phyloP scores from a whole-genome alignment of 2,113 vertebrate species.

The Ia io region DNA sequence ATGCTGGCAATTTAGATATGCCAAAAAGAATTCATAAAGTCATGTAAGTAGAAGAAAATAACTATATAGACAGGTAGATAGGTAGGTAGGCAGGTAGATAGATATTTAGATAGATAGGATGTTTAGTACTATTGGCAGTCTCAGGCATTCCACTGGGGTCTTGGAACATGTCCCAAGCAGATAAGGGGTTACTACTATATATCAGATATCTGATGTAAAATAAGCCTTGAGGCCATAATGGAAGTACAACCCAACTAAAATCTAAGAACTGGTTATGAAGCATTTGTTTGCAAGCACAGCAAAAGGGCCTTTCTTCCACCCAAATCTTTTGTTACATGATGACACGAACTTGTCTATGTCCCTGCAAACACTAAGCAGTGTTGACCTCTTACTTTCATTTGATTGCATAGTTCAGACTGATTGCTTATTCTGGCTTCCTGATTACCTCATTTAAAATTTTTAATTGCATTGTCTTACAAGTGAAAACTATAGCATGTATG shows the following conservation, averaged over 20 bases:
- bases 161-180: not conserved
- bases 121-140: no score
- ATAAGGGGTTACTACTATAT: not conserved
- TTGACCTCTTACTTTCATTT: slow-evolving; percentile 44
- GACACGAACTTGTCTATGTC: slow-evolving; percentile 14
- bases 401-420: slow-evolving; percentile 65
- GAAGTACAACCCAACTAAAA: not conserved
- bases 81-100: not conserved
- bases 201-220: not conserved
- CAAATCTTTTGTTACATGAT: not conserved
- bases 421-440: slow-evolving; percentile 71
- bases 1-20: not conserved
- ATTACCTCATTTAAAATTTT: slow-evolving; percentile 73
- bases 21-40: no score
- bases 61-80: not conserved
- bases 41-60: not conserved
- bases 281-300: not conserved
- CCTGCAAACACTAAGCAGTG: not conserved
- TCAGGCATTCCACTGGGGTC: not conserved
- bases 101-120: not conserved
- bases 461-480: slow-evolving; percentile 78
- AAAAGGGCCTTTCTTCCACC: not conserved
- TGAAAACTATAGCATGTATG: slow-evolving; percentile 43
- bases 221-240: not conserved
- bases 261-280: not conserved